A percentile compares a stretch with the other conserved stretches of the same genome.
Evolutionary conservation across 2,797 vertebrate species (phyloP).

Genomic region (Forpus xanthops): DNA sequence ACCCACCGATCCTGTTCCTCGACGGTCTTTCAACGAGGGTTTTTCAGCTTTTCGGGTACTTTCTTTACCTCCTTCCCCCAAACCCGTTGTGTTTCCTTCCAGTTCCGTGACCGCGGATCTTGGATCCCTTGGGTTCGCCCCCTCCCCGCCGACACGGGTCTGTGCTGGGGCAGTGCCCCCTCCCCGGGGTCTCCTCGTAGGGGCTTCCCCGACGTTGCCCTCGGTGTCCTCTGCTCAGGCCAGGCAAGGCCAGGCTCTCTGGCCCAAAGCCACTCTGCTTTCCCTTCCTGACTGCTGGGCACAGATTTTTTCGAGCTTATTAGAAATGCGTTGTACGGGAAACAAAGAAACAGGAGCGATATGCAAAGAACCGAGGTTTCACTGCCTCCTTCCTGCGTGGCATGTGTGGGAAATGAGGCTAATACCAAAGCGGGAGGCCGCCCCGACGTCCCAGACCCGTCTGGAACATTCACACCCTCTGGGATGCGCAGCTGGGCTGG

Average conservation of each 20-base stretch:
- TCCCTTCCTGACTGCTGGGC: neutral
- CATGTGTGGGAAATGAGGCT: neutral
- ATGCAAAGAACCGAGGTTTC: neutral
- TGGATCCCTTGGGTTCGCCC: neutral
- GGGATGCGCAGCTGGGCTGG: neutral
- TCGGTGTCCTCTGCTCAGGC: accelerated
- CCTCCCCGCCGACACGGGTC: too few species aligned
- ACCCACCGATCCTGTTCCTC: neutral
- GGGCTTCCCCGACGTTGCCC: neutral
- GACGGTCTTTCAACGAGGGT: neutral
- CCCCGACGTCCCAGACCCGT: neutral
- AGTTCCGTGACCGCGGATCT: neutral
- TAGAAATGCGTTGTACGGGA: neutral
- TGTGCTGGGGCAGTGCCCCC: too few species aligned
- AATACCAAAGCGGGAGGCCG: neutral
- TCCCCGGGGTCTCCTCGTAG: neutral
- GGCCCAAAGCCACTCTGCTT: accelerated
- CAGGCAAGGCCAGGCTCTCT: neutral
- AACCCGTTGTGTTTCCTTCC: neutral
- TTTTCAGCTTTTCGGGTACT: neutral
- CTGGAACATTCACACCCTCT: neutral
- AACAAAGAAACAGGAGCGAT: neutral
- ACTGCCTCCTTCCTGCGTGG: neutral
- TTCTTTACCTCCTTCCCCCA: neutral
- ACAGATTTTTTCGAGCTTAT: neutral